A percentile compares a stretch with the other conserved stretches of the same genome.
These are phyloP conservation scores for Poeciliopsis occidentalis DNA, from an alignment of 2,113 vertebrate species.

Conservation along the genomic window DNA sequence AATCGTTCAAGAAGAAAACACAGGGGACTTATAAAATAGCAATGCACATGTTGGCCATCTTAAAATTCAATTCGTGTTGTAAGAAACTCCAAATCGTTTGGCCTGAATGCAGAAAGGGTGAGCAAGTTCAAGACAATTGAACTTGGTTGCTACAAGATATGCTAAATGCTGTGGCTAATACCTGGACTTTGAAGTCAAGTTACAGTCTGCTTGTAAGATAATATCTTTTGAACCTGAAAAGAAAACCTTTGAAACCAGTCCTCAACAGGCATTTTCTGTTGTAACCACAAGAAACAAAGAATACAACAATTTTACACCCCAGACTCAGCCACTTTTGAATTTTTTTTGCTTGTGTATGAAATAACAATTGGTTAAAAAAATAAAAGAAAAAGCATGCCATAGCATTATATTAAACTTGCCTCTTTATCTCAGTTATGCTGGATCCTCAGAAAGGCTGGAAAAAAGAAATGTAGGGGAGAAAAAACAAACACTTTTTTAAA, in stretches of 20 bases:
- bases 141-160: slow-evolving; percentile 15
- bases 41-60: slow-evolving; percentile 25
- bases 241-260: neutral
- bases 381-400: neutral
- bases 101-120: slow-evolving; percentile 10
- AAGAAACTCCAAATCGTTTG: slow-evolving; percentile 13
- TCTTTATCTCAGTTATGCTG: neutral
- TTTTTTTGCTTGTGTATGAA: too few relatives aligned
- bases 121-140: slow-evolving; percentile 22
- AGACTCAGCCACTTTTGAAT: too few relatives aligned
- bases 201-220: neutral
- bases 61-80: slow-evolving; percentile 1
- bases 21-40: slow-evolving; percentile 25
- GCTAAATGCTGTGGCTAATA: slow-evolving; percentile 8
- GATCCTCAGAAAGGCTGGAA: neutral
- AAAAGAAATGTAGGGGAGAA: slow-evolving; percentile 8
- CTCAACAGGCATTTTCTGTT: neutral
- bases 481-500: neutral
- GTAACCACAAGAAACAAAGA: neutral
- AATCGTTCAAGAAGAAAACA: slow-evolving; percentile 25
- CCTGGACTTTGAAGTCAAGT: slow-evolving; percentile 21
- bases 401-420: neutral
- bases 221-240: neutral
- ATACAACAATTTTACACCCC: neutral
- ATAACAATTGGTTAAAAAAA: neutral